Conservation (phyloP, 2,113 vertebrate genomes). For the Sitta europaea region DNA sequence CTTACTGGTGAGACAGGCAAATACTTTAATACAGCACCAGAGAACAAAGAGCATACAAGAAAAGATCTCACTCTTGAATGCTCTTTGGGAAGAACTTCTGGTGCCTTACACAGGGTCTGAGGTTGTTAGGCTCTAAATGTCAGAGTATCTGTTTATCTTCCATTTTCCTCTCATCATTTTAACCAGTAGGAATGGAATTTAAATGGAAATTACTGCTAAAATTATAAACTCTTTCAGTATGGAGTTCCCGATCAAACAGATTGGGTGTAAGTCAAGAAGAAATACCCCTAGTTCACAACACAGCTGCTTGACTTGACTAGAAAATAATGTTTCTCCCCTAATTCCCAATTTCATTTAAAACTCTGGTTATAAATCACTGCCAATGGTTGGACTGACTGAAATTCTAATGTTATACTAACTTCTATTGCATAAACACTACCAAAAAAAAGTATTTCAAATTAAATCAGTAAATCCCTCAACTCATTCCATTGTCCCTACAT, state of each 20-base stretch:
- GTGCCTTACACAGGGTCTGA: neutral
- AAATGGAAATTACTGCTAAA: slow-evolving; percentile 30
- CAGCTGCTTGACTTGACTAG: slow-evolving; percentile 19
- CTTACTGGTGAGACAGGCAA: neutral
- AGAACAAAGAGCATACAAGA: neutral
- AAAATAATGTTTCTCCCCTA: slow-evolving; percentile 46
- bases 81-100: neutral
- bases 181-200: neutral
- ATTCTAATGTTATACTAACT: slow-evolving; percentile 43
- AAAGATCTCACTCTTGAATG: neutral
- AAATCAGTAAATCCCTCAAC: slow-evolving; percentile 42
- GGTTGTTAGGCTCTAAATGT: neutral
- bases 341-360: slow-evolving; percentile 56
- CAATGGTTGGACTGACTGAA: slow-evolving; percentile 32
- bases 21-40: neutral
- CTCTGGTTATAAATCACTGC: slow-evolving; percentile 59
- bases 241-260: neutral
- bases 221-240: slow-evolving; percentile 11
- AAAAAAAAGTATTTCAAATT: slow-evolving; percentile 5
- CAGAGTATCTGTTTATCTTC: neutral
- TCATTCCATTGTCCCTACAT: neutral
- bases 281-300: slow-evolving; percentile 9
- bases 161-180: neutral
- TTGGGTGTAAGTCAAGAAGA: neutral
- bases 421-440: neutral